A percentile compares a stretch with the other conserved stretches of the same genome.
Evolutionary conservation across 2,113 vertebrate genomes (phyloP).

Genomic region (Notarius quadriscutis): DNA sequence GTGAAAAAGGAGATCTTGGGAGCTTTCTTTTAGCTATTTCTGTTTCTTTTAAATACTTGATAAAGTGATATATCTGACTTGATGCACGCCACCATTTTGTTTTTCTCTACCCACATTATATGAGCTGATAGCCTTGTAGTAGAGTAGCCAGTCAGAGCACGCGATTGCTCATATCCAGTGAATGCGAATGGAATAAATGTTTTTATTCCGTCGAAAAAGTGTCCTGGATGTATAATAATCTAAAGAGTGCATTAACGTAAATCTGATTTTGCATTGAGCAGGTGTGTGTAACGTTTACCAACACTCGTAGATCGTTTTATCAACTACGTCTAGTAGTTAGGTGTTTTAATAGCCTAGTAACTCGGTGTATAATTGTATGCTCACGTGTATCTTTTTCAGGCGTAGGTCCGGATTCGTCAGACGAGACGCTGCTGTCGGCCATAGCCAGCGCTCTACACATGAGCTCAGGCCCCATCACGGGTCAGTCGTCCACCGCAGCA

Average conservation of each 20-base stretch:
- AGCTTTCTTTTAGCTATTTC: too few relatives aligned
- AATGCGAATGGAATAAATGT: too few relatives aligned
- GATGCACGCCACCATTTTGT: too few relatives aligned
- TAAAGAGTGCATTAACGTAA: background rate
- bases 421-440: constrained; percentile 84
- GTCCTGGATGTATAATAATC: too few relatives aligned
- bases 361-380: background rate
- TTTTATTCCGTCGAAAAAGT: too few relatives aligned
- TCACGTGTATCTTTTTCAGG: constrained; percentile 63
- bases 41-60: too few relatives aligned
- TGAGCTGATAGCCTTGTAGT: too few relatives aligned
- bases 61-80: too few relatives aligned
- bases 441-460: constrained; percentile 92
- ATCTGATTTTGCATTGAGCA: background rate
- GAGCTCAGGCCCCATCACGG: constrained; percentile 85
- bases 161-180: too few relatives aligned
- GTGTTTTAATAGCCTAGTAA: background rate
- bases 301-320: background rate
- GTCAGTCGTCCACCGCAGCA: constrained; percentile 83
- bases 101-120: too few relatives aligned
- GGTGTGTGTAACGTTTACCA: background rate
- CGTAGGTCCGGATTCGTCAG: constrained; percentile 81
- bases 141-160: too few relatives aligned
- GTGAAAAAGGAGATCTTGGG: too few relatives aligned
- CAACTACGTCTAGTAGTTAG: background rate